phyloP scores from a whole-genome alignment of 2,113 vertebrate species.

The Scopus umbretta region DNA sequence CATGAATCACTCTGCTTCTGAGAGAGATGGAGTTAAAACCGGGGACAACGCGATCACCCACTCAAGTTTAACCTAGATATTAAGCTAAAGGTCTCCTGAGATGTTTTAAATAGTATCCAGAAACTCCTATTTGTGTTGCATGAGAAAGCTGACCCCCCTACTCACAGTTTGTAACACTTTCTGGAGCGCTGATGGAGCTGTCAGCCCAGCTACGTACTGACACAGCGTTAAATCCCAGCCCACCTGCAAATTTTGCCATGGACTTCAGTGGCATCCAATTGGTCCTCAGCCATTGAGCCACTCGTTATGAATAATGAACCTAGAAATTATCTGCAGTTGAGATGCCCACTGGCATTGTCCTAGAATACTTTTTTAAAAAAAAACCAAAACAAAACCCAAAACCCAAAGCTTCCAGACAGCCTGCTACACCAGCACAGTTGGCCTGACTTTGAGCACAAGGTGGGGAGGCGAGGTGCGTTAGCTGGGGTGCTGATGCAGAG shows the following conservation, averaged over 20 bases:
- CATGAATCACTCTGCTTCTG: neutral
- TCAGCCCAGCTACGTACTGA: neutral
- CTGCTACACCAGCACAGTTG: neutral
- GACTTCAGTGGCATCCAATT: neutral
- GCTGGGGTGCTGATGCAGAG: accelerated
- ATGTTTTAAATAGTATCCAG: neutral
- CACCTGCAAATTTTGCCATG: neutral
- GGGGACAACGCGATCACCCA: neutral
- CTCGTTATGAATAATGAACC: neutral
- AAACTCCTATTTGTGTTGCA: neutral
- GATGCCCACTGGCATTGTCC: neutral
- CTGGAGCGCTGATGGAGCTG: neutral
- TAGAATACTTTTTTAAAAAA: neutral
- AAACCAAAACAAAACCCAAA: too few relatives aligned
- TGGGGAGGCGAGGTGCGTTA: neutral
- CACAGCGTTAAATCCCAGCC: neutral
- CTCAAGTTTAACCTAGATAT: neutral
- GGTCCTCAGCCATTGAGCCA: neutral
- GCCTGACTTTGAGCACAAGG: neutral
- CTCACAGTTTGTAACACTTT: neutral
- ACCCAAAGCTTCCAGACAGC: neutral
- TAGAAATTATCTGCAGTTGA: neutral
- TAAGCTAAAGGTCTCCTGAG: neutral
- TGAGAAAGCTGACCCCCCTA: neutral
- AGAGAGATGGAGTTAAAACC: neutral